Evolutionary conservation across 2,797 vertebrate species (phyloP), one percentile per base, ranked within the genome.

Genomic region (Paguma larvata): DNA sequence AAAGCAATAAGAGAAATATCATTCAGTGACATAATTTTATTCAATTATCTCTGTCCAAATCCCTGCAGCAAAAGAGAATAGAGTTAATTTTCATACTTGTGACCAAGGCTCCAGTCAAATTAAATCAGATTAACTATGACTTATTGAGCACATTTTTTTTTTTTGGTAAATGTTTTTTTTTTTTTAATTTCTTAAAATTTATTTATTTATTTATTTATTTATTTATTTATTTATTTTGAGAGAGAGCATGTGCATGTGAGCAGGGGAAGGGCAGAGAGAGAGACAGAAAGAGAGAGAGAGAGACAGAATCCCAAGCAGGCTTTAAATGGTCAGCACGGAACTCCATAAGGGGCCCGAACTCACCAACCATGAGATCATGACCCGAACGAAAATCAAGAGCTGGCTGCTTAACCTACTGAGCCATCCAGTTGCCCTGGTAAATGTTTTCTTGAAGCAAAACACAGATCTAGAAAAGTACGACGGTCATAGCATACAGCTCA

Each of bases 11-110:
- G 46, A 48, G 46, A 80, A 94, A 84, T 86, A 79, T 53, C 70
- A 91, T 59, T 80, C 93, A 85, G 38, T 82, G 73, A 89, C 89
- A 85, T 92, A 78, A 75, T 96, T 92, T 59, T 53, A 77, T 92
- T 92, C n/a, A 78, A 79, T 92, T 78, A 59, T 87, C 44, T 94
- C 44, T 87, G 19, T 13, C 72, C n/a, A 70, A 38, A 63, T 62
- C 38, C 72, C 41, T 27, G 27, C 0, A 0, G 79, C n/a, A 67
- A 70, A 44, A 46, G 96, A 91, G 30, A 92, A 89, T 21, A 70
- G 46, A 94, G 34, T 96, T 83, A 68, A 91, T 95, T 96, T 96
- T 85, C 46, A 80, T 63, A 59, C 12, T n/a, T 91, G 53, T 80
- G 46, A 91, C 94, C 92, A 73, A 56, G 5, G 70, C 32, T 34